These are phyloP conservation scores for Scaeva pyrastri DNA, from an alignment of 2,888 invertebrate genomes.

Conservation along the genomic window DNA sequence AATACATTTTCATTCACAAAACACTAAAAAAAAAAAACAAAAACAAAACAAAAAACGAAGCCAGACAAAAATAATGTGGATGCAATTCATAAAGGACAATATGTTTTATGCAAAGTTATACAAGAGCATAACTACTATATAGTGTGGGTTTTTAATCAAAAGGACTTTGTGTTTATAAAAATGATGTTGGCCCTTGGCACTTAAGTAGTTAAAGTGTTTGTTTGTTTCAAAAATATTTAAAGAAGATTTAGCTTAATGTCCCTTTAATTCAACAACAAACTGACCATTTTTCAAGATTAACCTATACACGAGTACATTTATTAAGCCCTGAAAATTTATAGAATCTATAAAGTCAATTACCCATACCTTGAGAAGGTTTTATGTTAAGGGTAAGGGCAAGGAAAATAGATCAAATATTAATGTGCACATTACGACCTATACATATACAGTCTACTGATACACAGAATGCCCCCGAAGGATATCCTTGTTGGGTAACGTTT, in stretches of 20 bases:
- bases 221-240: neutral
- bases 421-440: neutral
- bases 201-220: constrained; percentile 29
- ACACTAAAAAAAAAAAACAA: neutral
- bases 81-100: neutral
- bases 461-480: constrained; percentile 48
- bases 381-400: too few species aligned
- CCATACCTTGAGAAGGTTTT: neutral
- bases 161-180: constrained; percentile 49
- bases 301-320: constrained; percentile 41
- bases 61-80: constrained; percentile 25
- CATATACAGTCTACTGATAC: too few species aligned
- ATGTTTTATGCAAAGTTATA: neutral
- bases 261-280: constrained; percentile 34
- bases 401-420: constrained; percentile 42
- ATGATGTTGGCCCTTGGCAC: constrained; percentile 43
- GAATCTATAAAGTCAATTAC: constrained; percentile 52
- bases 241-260: constrained; percentile 13
- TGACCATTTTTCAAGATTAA: constrained; percentile 62
- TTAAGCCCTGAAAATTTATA: constrained; percentile 23
- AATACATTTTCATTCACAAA: constrained; percentile 31
- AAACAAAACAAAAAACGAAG: constrained; percentile 1
- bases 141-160: constrained; percentile 42
- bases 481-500: constrained; percentile 45
- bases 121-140: too few species aligned